Evolutionary conservation across 1,140 invertebrate species (phyloP).

Genomic region (Drosophila erecta): DNA sequence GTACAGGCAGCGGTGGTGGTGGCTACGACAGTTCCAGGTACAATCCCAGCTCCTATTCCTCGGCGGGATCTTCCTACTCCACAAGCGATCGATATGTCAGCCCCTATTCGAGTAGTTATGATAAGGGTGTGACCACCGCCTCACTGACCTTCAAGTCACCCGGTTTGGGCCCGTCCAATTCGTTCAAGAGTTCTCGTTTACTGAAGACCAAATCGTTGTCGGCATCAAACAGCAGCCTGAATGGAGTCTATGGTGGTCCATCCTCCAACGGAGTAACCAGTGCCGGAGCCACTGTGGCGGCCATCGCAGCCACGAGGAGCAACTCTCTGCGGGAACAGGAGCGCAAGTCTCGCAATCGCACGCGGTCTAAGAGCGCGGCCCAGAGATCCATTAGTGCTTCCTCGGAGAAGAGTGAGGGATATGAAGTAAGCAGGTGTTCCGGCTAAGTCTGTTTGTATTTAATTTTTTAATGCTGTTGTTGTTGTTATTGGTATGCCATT

Average conservation of each 20-base stretch:
- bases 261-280: slow-evolving; percentile 30
- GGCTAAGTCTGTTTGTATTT: not conserved
- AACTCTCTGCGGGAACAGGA: slow-evolving; percentile 83
- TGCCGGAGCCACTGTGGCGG: slow-evolving; percentile 65
- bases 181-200: slow-evolving; percentile 64
- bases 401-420: slow-evolving; percentile 88
- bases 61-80: slow-evolving; percentile 39
- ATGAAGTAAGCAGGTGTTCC: slow-evolving; percentile 86
- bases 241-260: slow-evolving; percentile 29
- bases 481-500: slow-evolving; percentile 41
- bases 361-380: slow-evolving; percentile 73
- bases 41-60: slow-evolving; percentile 53
- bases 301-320: slow-evolving; percentile 74
- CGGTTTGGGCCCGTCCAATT: slow-evolving; percentile 63
- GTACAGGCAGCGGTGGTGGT: slow-evolving; percentile 49
- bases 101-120: slow-evolving; percentile 80
- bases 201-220: slow-evolving; percentile 71
- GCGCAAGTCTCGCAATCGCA: slow-evolving; percentile 79
- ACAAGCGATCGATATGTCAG: slow-evolving; percentile 78
- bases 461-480: slow-evolving; percentile 19
- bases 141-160: slow-evolving; percentile 75
- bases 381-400: slow-evolving; percentile 81
- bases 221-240: slow-evolving; percentile 75
- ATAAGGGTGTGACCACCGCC: slow-evolving; percentile 84
- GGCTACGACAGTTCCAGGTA: slow-evolving; percentile 72